Evolutionary conservation across 2,888 invertebrate species (phyloP), one percentile per base, ranked within the genome.

Genomic region (Itoplectis maculator): DNA sequence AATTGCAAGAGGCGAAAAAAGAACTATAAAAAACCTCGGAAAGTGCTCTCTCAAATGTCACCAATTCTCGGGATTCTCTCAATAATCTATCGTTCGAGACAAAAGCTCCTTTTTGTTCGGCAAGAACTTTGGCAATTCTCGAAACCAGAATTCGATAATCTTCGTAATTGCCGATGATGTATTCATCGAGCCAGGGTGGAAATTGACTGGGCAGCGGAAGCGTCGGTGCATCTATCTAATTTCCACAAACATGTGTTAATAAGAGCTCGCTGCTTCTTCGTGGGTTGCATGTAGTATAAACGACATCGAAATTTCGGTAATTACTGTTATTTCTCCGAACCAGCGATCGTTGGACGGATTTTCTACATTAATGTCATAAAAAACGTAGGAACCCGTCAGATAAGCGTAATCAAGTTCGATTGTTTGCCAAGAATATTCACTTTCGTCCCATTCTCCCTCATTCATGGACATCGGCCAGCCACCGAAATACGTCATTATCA

Each of bases 401-500:
- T 65, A 66, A 49, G 82, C 77, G 63, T 84, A 86, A 73, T 86
- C 69, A 47, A 82, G 82, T 37, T 86, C 84, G 15, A 86, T 68
- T 23, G 8, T 56, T 66, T 86, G 85, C 85, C 86, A 86, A n/a
- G 76, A 47, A 45, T 81, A 56, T 23, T 61, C 42, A 29, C 35
- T 72, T 42, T 61, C 69, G 47, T 72, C 20, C 84, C 85, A 83
- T 45, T 82, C 42, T n/a, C 63, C 72, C 20, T 69, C 23, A 5
- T 42, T 68, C 76, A 82, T 83, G 37, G 73, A 73, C 45, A 87
- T 79, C 18, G 87, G 87, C 87, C 87, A 87, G 3, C 87, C 87
- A 42, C 87, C 87, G 15, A 83, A 81, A 56, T 74, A 59, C 23
- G 90, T 87, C 3, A 96, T 92, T 7, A 94, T 91, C 0, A 92